These are phyloP conservation scores for Microctenopoma steveboyesi DNA, from an alignment of 2,797 vertebrate species.

Conservation along the genomic window DNA sequence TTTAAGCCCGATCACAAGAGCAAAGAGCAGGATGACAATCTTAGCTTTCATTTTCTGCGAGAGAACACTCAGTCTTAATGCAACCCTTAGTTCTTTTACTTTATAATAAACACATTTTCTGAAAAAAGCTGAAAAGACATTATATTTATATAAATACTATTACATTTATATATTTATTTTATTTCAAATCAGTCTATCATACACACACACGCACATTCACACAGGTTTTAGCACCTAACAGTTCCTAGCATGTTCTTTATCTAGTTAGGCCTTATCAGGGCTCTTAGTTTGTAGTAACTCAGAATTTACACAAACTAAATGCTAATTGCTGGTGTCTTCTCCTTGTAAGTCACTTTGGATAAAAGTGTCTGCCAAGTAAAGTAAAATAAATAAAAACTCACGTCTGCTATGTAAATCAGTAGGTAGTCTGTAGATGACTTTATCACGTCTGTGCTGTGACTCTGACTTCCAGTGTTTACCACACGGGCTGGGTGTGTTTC, in stretches of 20 bases:
- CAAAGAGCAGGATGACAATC: constrained; percentile 46
- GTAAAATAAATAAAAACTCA: constrained; percentile 6
- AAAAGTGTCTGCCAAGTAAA: no score
- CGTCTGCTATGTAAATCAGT: not conserved
- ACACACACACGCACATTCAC: no score
- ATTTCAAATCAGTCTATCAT: no score
- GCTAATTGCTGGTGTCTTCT: no score
- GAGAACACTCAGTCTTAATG: not conserved
- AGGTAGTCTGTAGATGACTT: not conserved
- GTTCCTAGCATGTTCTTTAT: no score
- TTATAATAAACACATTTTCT: not conserved
- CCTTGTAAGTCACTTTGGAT: no score
- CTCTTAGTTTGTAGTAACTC: no score
- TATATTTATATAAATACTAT: no score
- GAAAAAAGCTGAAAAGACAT: not conserved
- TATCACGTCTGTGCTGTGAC: not conserved
- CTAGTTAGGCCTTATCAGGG: no score
- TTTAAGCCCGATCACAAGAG: constrained; percentile 17
- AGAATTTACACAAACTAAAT: no score
- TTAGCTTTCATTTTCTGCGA: constrained; percentile 50
- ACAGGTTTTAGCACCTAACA: no score
- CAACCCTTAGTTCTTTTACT: not conserved
- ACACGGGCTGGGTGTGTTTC: not conserved
- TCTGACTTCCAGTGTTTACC: not conserved
- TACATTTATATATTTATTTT: no score